Base-by-base conservation (phyloP, 2,113 vertebrate species). In the Anarhynchus alexandrinus region DNA sequence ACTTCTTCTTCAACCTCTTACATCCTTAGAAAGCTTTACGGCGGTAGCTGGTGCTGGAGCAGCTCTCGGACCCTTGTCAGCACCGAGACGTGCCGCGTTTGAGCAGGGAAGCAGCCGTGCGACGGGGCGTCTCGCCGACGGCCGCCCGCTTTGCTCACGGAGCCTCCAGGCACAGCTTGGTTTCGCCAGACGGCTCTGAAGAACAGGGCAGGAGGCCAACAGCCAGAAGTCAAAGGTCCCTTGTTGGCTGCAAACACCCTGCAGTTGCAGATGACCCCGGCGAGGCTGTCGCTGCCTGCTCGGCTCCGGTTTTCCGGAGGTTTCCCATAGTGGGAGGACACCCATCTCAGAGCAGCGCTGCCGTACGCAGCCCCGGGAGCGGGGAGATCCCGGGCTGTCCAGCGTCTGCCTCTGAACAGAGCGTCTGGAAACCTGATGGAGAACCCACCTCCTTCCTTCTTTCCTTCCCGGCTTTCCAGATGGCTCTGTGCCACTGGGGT, bases 131-230 rank as follows among this genome's bases (percentile, higher is more conserved):
- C 47, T 49, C 6, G 1, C 58, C 61, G 58, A 10, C 30, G 58
- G 15, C 71, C 13, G 0, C 2, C 0, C 15, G 17, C 64, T 64
- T 21, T 32, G 58, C 78, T 70, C 51, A 1, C 14, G 8, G 70
- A 64, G 43, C 80, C 86, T 67, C 57, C 66, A 59, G 79, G 93
- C 82, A 67, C 66, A 27, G 57, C 88, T 66, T 13, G 16, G 13
- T 72, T 73, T 86, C 0, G 1, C 0, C 76, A 64, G 57, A 54
- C 0, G 0, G 23, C 74, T 51, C 66, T 0, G 0, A 32, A 32
- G 51, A 86, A 14, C 59, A n/a, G 64, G 45, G 45, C 65, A 73
- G 77, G 59, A 66, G 55, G 72, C 71, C 62, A 76, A 61, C 29
- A 90, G 83, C 47, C 87, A 72, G 61, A 32, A 90, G 83, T 51